Percentiles rank a stretch among this genome's conserved stretches.
phyloP scores from a whole-genome alignment of 2,113 vertebrate genomes.

The Oreamnos americanus region DNA sequence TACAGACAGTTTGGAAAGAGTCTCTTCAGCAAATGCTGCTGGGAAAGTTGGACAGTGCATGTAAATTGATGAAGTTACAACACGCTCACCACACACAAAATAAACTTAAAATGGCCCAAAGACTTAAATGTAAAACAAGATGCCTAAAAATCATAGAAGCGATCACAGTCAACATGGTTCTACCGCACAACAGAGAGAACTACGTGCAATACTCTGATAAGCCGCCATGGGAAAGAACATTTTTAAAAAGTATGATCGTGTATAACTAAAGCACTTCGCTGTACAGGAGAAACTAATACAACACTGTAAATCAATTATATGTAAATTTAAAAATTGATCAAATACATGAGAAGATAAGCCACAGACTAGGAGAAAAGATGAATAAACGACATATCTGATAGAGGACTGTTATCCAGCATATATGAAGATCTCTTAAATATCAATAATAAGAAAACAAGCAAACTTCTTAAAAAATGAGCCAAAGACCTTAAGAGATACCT shows the following conservation, averaged over 20 bases:
- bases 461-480: neutral
- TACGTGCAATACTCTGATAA: neutral
- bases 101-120: neutral
- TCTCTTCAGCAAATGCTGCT: neutral
- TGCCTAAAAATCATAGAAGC: neutral
- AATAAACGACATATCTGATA: neutral
- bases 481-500: neutral
- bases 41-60: neutral
- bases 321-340: neutral
- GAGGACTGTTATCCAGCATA: neutral
- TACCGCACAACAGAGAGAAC: neutral
- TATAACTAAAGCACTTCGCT: neutral
- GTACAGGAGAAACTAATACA: neutral
- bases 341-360: neutral
- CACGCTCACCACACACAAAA: neutral
- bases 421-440: neutral
- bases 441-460: neutral
- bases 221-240: neutral
- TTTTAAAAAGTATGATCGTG: neutral
- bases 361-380: neutral
- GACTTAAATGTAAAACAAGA: neutral
- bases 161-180: neutral
- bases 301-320: neutral
- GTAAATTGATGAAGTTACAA: neutral
- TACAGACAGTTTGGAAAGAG: neutral